Evolutionary conservation across 2,888 invertebrate genomes (phyloP).

Genomic region (Formica aserva): DNA sequence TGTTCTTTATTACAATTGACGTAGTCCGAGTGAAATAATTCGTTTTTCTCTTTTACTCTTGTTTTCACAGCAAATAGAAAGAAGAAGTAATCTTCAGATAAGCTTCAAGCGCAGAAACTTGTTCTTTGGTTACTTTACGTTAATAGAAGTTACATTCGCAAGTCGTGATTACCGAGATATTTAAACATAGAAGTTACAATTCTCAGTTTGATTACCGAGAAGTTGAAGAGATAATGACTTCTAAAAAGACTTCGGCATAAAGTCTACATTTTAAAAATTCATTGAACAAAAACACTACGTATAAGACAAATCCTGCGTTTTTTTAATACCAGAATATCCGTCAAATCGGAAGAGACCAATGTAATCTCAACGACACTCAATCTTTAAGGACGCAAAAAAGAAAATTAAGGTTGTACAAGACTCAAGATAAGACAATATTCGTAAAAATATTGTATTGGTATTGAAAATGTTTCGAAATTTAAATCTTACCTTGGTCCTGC

Average conservation of each 20-base stretch:
- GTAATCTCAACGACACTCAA: too few relatives aligned
- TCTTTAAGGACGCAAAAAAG: too few relatives aligned
- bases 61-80: slow-evolving; percentile 21
- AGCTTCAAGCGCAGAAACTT: slow-evolving; percentile 10
- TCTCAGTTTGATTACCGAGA: slow-evolving; percentile 24
- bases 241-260: slow-evolving; percentile 16
- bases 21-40: neutral
- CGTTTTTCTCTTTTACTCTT: neutral
- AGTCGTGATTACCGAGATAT: slow-evolving; percentile 33
- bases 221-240: slow-evolving; percentile 29
- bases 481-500: too few relatives aligned
- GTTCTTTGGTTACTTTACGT: slow-evolving; percentile 32
- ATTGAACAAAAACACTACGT: too few relatives aligned
- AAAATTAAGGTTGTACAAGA: too few relatives aligned
- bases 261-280: slow-evolving; percentile 20
- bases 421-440: too few relatives aligned
- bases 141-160: slow-evolving; percentile 34
- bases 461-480: too few relatives aligned
- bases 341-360: too few relatives aligned
- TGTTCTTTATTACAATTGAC: slow-evolving; percentile 11
- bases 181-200: slow-evolving; percentile 38
- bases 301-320: neutral
- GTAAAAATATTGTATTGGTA: too few relatives aligned
- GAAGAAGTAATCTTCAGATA: slow-evolving; percentile 37
- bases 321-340: neutral